These are phyloP conservation scores for Calyptommatus sinebrachiatus DNA, from an alignment of 2,113 vertebrate genomes.

Conservation along the genomic window DNA sequence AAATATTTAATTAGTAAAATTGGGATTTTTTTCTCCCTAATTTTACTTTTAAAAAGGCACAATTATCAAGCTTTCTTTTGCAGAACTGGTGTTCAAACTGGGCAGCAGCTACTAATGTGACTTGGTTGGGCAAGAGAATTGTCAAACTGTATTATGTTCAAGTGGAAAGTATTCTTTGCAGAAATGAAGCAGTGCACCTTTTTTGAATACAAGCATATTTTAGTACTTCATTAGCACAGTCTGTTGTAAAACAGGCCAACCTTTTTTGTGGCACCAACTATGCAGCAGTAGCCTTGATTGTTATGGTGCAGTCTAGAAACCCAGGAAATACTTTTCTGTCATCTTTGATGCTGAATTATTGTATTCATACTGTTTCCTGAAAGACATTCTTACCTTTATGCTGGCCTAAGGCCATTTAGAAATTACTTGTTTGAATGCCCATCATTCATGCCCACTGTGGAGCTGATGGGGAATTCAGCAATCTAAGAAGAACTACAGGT, in stretches of 20 bases:
- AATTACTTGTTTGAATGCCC: too few species aligned
- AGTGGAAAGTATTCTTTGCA: background rate
- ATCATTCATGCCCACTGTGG: background rate
- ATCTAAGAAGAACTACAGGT: background rate
- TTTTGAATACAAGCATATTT: background rate
- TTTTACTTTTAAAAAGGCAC: background rate
- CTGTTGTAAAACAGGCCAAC: background rate
- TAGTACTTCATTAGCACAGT: background rate
- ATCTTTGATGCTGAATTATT: background rate
- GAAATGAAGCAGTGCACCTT: background rate
- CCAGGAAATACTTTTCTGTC: background rate
- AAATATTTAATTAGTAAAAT: slow-evolving; percentile 37
- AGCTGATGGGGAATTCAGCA: background rate
- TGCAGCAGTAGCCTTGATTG: background rate
- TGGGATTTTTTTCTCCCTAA: background rate
- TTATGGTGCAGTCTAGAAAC: background rate
- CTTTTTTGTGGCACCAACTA: background rate
- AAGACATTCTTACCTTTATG: background rate
- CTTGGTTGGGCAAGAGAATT: background rate
- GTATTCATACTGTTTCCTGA: background rate
- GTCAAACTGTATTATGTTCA: slow-evolving; percentile 4
- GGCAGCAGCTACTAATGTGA: background rate
- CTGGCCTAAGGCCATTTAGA: background rate
- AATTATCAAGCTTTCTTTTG: slow-evolving; percentile 18
- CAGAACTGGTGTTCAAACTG: slow-evolving; percentile 20